phyloP scores from a whole-genome alignment of 2,888 invertebrate species.

The Galeruca laticollis region DNA sequence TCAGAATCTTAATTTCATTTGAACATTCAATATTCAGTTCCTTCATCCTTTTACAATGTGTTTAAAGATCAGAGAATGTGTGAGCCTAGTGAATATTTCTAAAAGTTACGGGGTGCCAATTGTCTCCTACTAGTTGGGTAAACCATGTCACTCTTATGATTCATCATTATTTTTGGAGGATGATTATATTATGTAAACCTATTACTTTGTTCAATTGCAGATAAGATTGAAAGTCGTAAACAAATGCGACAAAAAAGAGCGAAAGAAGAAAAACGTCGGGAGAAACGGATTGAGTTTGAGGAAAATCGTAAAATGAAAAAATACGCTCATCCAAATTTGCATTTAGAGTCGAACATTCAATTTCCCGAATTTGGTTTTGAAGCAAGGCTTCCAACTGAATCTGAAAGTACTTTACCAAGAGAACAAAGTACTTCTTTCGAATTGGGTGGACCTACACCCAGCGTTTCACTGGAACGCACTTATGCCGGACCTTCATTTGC shows the following conservation, averaged over 20 bases:
- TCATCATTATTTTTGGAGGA: no score
- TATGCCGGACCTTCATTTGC: slow-evolving; percentile 71
- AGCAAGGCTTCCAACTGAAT: slow-evolving; percentile 51
- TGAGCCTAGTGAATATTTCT: no score
- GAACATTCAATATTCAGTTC: no score
- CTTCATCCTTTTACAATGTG: no score
- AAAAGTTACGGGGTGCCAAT: no score
- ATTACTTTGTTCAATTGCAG: slow-evolving; percentile 64
- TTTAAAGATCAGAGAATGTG: no score
- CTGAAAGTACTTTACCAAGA: slow-evolving; percentile 56
- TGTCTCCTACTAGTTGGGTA: no score
- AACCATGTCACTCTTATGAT: no score
- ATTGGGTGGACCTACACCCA: slow-evolving; percentile 50
- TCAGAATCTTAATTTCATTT: background rate
- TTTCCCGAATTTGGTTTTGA: slow-evolving; percentile 65
- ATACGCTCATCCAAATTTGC: slow-evolving; percentile 72
- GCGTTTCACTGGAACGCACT: slow-evolving; percentile 53
- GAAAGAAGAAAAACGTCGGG: slow-evolving; percentile 83
- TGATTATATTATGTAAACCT: background rate
- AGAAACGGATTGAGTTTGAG: slow-evolving; percentile 80
- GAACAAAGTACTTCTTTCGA: slow-evolving; percentile 55
- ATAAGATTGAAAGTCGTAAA: slow-evolving; percentile 79
- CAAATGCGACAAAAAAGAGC: slow-evolving; percentile 77
- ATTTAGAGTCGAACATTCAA: slow-evolving; percentile 75
- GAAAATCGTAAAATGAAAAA: slow-evolving; percentile 80